Evolutionary conservation across 2,113 vertebrate genomes (phyloP), one percentile per base, ranked within the genome.

Genomic region (Ophiodon elongatus): DNA sequence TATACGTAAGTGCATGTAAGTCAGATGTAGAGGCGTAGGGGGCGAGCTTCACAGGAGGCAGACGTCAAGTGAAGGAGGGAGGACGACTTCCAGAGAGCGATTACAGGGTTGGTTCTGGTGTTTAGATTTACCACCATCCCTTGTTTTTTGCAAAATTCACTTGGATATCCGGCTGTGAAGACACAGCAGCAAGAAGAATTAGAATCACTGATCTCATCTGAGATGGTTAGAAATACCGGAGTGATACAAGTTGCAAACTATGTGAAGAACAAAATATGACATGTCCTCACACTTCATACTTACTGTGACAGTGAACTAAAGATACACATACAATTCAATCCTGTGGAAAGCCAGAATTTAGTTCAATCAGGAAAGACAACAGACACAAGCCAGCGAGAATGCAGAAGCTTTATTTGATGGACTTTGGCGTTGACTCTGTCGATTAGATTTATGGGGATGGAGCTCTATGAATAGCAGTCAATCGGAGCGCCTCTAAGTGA

Each of bases 1-100:
- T 99, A 99, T 96, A 97, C 94, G 98, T 99, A 97, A 97, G 98
- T 97, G 95, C 95, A 93, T 95, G 96, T 96, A 96, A 96, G 96
- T 96, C 93, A 31, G 85, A 84, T 85, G 83, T 77, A 21, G 79
- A 81, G 62, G 69, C 25, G n/a, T 54, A 54, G 35, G 63, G 68
- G 60, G 72, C 33, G 56, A 57, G 64, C 14, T 43, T 62, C 2
- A 3, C 29, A 45, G 45, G 43, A 87, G 39, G 59, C 71, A 77
- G 80, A 65, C 4, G n/a, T 70, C 29, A 54, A 45, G 66, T 27
- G 56, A 47, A 50, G 65, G 23, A 79, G 43, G 47, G 39, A 73
- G 76, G 71, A 83, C 14, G 54, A 73, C 25, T 41, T 81, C 25
- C 37, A 75, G 68, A 35, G 69, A 80, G 67, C 13, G 2, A 65